A percentile compares a stretch with the other conserved stretches of the same genome.
These are phyloP conservation scores for Coremacera marginata DNA, from an alignment of 2,888 invertebrate genomes.

Conservation along the genomic window DNA sequence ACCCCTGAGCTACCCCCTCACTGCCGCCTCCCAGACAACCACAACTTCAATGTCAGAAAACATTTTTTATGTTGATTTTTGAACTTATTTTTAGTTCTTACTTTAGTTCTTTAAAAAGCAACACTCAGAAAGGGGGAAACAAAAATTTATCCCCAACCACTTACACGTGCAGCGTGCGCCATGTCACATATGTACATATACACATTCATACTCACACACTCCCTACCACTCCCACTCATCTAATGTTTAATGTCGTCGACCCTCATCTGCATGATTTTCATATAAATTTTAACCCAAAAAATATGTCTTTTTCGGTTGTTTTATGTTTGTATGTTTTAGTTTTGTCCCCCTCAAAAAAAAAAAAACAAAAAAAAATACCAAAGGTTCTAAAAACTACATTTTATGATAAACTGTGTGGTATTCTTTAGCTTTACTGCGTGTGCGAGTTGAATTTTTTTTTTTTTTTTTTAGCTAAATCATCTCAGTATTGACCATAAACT, in stretches of 20 bases:
- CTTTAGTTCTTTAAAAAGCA: neutral
- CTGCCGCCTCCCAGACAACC: neutral
- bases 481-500: slow-evolving; percentile 1
- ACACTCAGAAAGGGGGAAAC: slow-evolving; percentile 30
- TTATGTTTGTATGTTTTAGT: neutral
- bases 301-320: neutral
- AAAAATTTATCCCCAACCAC: slow-evolving; percentile 19
- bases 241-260: slow-evolving; percentile 26
- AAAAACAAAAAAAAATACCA: neutral
- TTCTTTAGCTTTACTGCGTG: no score
- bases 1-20: neutral
- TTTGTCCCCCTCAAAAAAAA: neutral
- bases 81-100: neutral
- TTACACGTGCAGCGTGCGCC: slow-evolving; percentile 18
- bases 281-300: slow-evolving; percentile 45
- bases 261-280: slow-evolving; percentile 42
- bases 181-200: slow-evolving; percentile 10
- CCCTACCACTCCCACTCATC: neutral
- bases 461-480: slow-evolving; percentile 1
- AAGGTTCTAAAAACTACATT: neutral
- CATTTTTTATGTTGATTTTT: slow-evolving; percentile 26
- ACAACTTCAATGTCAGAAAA: slow-evolving; percentile 26
- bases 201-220: neutral
- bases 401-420: slow-evolving; percentile 19
- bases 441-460: neutral